A percentile compares a stretch with the other conserved stretches of the same genome.
These are phyloP conservation scores for Stylophora pistillata DNA, from an alignment of 64 coral and sea anemone species.

Conservation along the genomic window DNA sequence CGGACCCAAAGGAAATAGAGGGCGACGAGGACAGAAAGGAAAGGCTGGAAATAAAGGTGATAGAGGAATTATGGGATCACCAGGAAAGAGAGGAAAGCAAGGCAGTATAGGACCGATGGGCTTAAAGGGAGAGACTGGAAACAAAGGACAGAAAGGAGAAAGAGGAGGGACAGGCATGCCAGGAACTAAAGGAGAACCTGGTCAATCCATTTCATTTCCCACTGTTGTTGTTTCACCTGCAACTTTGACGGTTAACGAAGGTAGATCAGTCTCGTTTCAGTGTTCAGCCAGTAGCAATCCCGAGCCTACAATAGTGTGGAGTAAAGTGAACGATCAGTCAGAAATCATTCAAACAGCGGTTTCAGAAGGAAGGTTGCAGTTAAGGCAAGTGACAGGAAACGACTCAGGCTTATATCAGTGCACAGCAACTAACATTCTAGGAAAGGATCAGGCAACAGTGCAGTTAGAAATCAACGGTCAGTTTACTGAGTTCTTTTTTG, in stretches of 20 bases:
- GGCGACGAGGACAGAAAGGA: too few species aligned
- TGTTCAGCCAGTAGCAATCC: too few species aligned
- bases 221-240: too few species aligned
- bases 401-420: slow-evolving; percentile 48
- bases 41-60: slow-evolving; percentile 4
- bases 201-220: too few species aligned
- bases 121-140: not conserved
- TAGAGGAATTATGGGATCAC: slow-evolving; percentile 31
- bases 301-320: slow-evolving; percentile 51
- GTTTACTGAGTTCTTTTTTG: too few species aligned
- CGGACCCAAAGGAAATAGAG: slow-evolving; percentile 28
- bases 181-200: too few species aligned
- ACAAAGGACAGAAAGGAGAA: slow-evolving; percentile 27
- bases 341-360: not conserved
- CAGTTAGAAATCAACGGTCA: slow-evolving; percentile 38
- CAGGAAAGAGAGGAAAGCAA: slow-evolving; percentile 27
- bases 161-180: slow-evolving; percentile 28
- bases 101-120: slow-evolving; percentile 20
- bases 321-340: slow-evolving; percentile 39
- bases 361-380: not conserved
- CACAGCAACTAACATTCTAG: slow-evolving; percentile 38
- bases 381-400: slow-evolving; percentile 21
- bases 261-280: too few species aligned
- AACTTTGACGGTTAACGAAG: too few species aligned
- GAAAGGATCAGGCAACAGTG: not conserved